phyloP scores from a whole-genome alignment of 2,797 vertebrate genomes.

The Phoeniculus purpureus region DNA sequence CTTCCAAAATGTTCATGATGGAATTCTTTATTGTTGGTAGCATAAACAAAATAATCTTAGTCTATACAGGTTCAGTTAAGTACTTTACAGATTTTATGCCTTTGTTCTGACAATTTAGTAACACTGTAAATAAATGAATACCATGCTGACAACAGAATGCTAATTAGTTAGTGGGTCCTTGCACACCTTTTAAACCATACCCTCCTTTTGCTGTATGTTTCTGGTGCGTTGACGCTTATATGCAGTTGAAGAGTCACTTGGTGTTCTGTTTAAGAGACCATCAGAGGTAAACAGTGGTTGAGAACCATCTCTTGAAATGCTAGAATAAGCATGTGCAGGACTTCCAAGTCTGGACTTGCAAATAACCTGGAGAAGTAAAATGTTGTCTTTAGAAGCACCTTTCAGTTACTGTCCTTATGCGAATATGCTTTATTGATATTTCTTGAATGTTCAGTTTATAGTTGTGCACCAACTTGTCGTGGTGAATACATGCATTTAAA shows the following conservation, averaged over 20 bases:
- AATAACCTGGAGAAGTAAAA: background rate
- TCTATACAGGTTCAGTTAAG: background rate
- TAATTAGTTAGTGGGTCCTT: background rate
- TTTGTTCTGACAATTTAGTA: background rate
- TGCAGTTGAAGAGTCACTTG: background rate
- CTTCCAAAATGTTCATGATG: background rate
- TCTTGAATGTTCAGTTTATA: background rate
- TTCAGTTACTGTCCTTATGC: background rate
- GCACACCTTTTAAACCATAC: background rate
- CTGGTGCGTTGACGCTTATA: background rate
- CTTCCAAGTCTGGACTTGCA: background rate
- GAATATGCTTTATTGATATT: background rate
- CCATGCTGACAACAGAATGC: background rate
- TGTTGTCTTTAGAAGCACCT: background rate
- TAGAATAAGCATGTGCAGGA: background rate
- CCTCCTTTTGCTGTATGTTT: background rate
- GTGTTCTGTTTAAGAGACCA: background rate
- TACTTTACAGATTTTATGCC: background rate
- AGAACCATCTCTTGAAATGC: background rate
- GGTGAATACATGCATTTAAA: background rate
- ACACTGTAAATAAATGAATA: background rate
- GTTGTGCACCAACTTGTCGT: background rate
- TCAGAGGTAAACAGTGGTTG: background rate
- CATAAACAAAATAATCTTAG: background rate
- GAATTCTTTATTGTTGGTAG: background rate